Base-by-base conservation (phyloP, 2,888 invertebrate species). In the Pseudoips prasinana region DNA sequence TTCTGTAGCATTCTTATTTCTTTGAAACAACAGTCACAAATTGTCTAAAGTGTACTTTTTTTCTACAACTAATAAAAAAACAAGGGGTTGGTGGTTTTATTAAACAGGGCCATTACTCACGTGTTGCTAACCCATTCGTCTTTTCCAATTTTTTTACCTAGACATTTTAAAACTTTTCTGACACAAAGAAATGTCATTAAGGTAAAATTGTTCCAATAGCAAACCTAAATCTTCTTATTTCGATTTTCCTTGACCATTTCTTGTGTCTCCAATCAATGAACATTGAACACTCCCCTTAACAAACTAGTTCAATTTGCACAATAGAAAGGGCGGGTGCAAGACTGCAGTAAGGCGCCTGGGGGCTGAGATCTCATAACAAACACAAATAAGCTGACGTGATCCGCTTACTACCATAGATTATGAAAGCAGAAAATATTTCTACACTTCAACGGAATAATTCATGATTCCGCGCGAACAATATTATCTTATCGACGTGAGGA, bases 311-410 rank as follows among this genome's bases (percentile, higher is more conserved):
- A 67, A 70, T 77, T 73, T 71, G 68, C 63, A 64, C 68, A 73
- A 67, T 66, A 54, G 59, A 62, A 64, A 66, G 64, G 67, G 64
- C 58, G 65, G 49, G 37, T 57, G 56, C 57, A 64, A 64, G 64
- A 64, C 67, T 70, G 73, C 73, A 71, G n/a, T 47, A 45, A 67
- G 73, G 75, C 79, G 77, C 83, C 33, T 71, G 60, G 73, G 73
- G 76, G 76, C 73, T 65, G 62, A 57, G 64, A 76, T 77, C 83
- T 85, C 80, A 85, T 86, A 86, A 85, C 84, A 82, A 84, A 86
- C 78, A 85, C 76, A 81, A 85, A 82, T 85, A 86, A 87, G 73
- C 72, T 77, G 87, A 87, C 87, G 77, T 87, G 86, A 88, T 85
- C 87, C 81, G 80, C 85, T 88, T 87, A 84, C 81, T 65, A 65